Percentiles rank a stretch among this genome's conserved stretches.
These are phyloP conservation scores for Leptinotarsa lineolata DNA, from an alignment of 1,140 invertebrate species.

Conservation along the genomic window DNA sequence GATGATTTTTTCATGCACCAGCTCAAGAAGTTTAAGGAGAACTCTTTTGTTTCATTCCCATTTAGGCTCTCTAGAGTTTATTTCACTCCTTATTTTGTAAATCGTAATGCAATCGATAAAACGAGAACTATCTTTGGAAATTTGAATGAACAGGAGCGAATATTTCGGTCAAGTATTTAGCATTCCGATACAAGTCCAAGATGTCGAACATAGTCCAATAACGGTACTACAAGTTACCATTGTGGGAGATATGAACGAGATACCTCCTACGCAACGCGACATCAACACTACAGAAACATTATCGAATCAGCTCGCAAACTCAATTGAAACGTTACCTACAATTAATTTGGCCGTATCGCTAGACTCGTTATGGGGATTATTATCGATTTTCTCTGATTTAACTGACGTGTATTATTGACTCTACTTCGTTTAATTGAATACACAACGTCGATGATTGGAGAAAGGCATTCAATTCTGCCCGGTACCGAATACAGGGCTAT, in stretches of 20 bases:
- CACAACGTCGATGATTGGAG: slow-evolving; percentile 5
- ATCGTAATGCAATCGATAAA: no score
- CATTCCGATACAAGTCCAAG: background rate
- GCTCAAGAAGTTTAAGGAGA: no score
- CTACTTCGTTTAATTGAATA: slow-evolving; percentile 13
- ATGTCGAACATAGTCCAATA: slow-evolving; percentile 1
- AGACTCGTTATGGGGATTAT: slow-evolving; percentile 14
- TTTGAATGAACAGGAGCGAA: background rate
- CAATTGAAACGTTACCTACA: background rate
- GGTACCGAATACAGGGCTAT: background rate
- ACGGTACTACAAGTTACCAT: slow-evolving; percentile 9
- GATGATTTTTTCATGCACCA: no score
- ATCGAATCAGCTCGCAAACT: background rate
- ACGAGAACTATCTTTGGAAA: background rate
- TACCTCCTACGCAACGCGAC: slow-evolving; percentile 9
- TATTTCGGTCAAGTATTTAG: background rate
- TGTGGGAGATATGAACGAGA: background rate
- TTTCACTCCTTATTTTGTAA: no score
- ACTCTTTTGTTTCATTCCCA: no score
- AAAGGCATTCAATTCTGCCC: background rate
- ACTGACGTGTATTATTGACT: background rate
- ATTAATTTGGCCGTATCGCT: slow-evolving; percentile 18
- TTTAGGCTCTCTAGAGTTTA: no score
- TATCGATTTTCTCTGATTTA: slow-evolving; percentile 12
- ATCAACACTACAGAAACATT: background rate